Conservation (phyloP, 2,888 invertebrate species). For the Gnatocerus cornutus region DNA sequence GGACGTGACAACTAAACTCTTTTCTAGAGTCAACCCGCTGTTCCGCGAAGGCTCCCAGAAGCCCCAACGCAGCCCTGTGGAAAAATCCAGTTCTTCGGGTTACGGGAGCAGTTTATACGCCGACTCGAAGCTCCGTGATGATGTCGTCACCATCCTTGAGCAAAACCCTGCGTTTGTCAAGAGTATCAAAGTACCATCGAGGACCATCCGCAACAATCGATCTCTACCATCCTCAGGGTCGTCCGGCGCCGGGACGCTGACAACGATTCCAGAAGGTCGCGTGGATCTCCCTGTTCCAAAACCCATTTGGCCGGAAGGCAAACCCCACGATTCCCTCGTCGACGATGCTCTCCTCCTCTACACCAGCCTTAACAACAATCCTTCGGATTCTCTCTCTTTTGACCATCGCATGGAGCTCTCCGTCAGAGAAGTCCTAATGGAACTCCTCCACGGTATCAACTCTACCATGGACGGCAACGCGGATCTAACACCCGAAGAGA, state of each 20-base stretch:
- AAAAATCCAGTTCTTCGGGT: conserved; percentile 68
- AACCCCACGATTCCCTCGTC: conserved; percentile 67
- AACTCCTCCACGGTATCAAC: conserved; percentile 68
- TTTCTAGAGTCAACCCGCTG: conserved; percentile 1
- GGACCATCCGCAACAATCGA: conserved; percentile 51
- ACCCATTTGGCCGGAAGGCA: conserved; percentile 69
- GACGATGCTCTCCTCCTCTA: conserved; percentile 69
- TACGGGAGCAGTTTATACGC: conserved; percentile 66
- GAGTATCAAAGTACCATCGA: conserved; percentile 63
- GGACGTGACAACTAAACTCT: too few species aligned
- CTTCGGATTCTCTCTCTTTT: conserved; percentile 50
- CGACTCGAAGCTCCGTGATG: conserved; percentile 63
- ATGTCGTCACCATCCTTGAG: conserved; percentile 66
- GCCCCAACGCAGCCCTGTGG: conserved; percentile 54
- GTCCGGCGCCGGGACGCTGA: conserved; percentile 65
- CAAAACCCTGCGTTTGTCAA: conserved; percentile 69
- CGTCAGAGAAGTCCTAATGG: conserved; percentile 68
- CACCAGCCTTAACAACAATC: conserved; percentile 65
- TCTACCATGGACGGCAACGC: conserved; percentile 67
- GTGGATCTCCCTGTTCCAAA: conserved; percentile 69
- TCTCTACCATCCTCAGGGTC: conserved; percentile 62
- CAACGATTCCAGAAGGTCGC: conserved; percentile 71
- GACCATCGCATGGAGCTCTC: conserved; percentile 61
- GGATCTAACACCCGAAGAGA: conserved; percentile 66
- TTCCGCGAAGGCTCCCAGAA: conserved; percentile 57